Conservation (phyloP, 2,113 vertebrate genomes). For the Lamprotornis superbus region DNA sequence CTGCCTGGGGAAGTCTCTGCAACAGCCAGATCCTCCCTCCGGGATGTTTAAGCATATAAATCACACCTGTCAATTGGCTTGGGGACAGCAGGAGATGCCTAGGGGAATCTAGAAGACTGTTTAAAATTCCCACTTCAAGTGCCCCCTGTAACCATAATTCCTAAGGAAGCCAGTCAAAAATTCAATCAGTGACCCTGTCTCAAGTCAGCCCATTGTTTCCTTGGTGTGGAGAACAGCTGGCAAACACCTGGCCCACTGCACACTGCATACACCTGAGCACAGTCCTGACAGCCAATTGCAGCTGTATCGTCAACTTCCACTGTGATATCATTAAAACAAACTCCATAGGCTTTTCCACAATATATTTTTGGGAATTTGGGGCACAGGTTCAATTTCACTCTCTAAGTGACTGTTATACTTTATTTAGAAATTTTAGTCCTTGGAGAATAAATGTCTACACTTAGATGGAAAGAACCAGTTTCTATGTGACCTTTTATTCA, state of each 20-base stretch:
- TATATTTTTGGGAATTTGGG: background rate
- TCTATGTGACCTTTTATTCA: background rate
- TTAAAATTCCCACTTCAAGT: background rate
- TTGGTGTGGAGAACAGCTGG: background rate
- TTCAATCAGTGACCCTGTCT: background rate
- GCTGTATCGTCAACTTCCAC: background rate
- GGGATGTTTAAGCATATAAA: background rate
- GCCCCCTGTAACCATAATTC: background rate
- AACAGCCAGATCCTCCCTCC: background rate
- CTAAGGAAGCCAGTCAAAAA: background rate
- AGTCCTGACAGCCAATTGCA: background rate
- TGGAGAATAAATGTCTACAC: background rate
- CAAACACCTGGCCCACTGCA: background rate
- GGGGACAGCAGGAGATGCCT: background rate
- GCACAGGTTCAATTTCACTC: background rate
- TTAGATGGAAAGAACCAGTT: background rate
- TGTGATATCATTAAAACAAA: background rate
- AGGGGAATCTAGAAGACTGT: background rate
- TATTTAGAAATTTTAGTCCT: background rate
- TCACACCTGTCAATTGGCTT: background rate
- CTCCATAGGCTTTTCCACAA: background rate
- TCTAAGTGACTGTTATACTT: background rate
- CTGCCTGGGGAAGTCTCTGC: background rate
- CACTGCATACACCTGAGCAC: background rate
- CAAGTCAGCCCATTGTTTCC: background rate